A percentile compares a stretch with the other conserved stretches of the same genome.
Evolutionary conservation across 92 coral and sea anemone genomes (phyloP).

Genomic region (Palythoa heliodiscus): DNA sequence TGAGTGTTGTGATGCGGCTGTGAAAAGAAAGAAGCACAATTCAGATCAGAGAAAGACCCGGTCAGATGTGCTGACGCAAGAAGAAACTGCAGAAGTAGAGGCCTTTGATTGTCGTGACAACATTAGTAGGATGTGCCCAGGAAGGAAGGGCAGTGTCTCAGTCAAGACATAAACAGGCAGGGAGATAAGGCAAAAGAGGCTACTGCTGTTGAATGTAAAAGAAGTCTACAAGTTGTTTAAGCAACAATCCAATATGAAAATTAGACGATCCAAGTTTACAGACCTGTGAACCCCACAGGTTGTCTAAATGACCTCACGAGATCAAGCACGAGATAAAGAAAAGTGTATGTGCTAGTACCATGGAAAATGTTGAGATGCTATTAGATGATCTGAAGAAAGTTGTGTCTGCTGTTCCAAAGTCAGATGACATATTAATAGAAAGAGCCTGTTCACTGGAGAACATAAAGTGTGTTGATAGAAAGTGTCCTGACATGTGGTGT

Average conservation of each 20-base stretch:
- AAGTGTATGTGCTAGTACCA: slow-evolving; percentile 56
- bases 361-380: slow-evolving; percentile 58
- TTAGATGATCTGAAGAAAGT: slow-evolving; percentile 44
- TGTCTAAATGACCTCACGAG: slow-evolving; percentile 53
- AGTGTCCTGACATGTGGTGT: slow-evolving; percentile 55
- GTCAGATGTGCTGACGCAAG: slow-evolving; percentile 51
- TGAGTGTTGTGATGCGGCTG: slow-evolving; percentile 49
- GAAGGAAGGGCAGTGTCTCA: slow-evolving; percentile 58
- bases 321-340: no score
- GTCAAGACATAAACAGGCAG: slow-evolving; percentile 46
- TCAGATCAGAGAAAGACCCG: slow-evolving; percentile 48
- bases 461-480: slow-evolving; percentile 52
- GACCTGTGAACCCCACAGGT: slow-evolving; percentile 55
- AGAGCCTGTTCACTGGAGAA: slow-evolving; percentile 58
- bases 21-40: slow-evolving; percentile 45
- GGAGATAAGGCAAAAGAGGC: neutral
- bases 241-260: slow-evolving; percentile 37
- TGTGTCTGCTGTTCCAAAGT: slow-evolving; percentile 47
- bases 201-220: slow-evolving; percentile 52
- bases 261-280: slow-evolving; percentile 58
- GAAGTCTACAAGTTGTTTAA: slow-evolving; percentile 47
- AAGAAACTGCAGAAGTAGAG: slow-evolving; percentile 44
- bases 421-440: slow-evolving; percentile 34
- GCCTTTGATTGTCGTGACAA: slow-evolving; percentile 56
- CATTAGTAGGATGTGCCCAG: slow-evolving; percentile 55